phyloP scores from a whole-genome alignment of 2,888 invertebrate genomes.

The Ormyrus rosae region DNA sequence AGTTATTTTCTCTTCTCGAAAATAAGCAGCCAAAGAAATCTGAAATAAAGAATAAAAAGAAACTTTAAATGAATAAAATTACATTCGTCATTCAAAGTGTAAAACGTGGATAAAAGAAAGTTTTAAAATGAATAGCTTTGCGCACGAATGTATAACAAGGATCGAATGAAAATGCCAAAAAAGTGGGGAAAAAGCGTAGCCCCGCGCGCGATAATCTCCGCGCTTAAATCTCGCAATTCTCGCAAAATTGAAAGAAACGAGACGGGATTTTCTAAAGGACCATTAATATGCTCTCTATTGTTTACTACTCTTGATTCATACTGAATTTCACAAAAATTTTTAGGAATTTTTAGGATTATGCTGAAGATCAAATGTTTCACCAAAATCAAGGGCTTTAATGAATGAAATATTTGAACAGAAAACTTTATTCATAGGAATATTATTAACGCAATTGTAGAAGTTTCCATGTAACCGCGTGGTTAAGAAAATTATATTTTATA shows the following conservation, averaged over 20 bases:
- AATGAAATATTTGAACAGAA: not conserved
- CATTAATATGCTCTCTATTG: not conserved
- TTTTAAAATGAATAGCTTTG: conserved; percentile 38
- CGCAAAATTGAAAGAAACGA: not conserved
- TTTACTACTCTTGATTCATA: not conserved
- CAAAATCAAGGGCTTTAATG: too few relatives aligned
- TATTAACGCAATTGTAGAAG: not conserved
- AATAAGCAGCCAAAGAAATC: too few relatives aligned
- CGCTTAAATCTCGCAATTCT: conserved; percentile 52
- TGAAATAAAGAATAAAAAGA: too few relatives aligned
- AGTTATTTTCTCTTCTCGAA: too few relatives aligned
- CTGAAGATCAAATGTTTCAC: too few relatives aligned
- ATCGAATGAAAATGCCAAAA: conserved; percentile 41
- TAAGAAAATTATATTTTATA: not conserved
- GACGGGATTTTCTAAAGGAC: conserved; percentile 19
- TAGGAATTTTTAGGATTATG: too few relatives aligned
- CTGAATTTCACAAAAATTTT: not conserved
- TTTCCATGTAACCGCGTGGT: too few relatives aligned
- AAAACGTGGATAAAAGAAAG: too few relatives aligned
- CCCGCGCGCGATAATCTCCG: conserved; percentile 43
- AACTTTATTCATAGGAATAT: not conserved
- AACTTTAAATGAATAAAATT: too few relatives aligned
- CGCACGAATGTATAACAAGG: not conserved
- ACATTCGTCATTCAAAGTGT: too few relatives aligned
- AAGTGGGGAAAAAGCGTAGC: conserved; percentile 1